Base-by-base conservation (phyloP, 2,797 vertebrate genomes). In the Echeneis naucrates region DNA sequence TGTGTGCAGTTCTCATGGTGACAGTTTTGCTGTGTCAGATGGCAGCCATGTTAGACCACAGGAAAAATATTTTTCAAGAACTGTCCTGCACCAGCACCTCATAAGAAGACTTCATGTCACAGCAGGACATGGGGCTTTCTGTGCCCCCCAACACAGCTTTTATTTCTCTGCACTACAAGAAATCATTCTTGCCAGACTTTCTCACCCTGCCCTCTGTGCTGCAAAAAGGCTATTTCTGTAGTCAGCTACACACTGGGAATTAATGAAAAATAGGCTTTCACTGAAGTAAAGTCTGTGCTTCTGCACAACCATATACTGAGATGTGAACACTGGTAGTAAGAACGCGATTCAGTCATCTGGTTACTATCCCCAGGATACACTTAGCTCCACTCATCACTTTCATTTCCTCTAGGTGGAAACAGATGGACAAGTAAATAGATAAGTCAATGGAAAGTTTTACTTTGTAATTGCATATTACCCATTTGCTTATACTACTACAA, bases 301-400 rank as follows among this genome's bases (percentile, higher is more conserved):
- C 24, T 30, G 50, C 27, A 7, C 47, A 50, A 16, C 23, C 6
- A 1, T 26, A 19, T 52, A 50, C 30, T 45, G 19, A 12, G 32
- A 23, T 19, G 19, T 11, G 16, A 56, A 68, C 56, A 83, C 69
- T 58, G 78, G 40, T 50, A 8, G 1, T 1, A 5, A 30, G 7
- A 54, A 21, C 42, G 63, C 8, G 0, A 52, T 40, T 64, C 48
- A 38, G 33, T 78, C 61, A 42, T 65, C 2, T 40, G 52, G 8
- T 44, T 65, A 0, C 54, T 24, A 26, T 81, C 42, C 54, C 35
- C 0, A 58, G n/a, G 42, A 55, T 24, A 54, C 81, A 19, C 44
- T 83, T 60, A 75, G 24, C 24, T 26, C 1, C 0, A 0, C 21
- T 83, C 71, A 81, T 63, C 55, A 48, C 38, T 90, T 86, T 87